These are phyloP conservation scores for Aporophyla lueneburgensis DNA, from an alignment of 2,888 invertebrate species.

Conservation along the genomic window DNA sequence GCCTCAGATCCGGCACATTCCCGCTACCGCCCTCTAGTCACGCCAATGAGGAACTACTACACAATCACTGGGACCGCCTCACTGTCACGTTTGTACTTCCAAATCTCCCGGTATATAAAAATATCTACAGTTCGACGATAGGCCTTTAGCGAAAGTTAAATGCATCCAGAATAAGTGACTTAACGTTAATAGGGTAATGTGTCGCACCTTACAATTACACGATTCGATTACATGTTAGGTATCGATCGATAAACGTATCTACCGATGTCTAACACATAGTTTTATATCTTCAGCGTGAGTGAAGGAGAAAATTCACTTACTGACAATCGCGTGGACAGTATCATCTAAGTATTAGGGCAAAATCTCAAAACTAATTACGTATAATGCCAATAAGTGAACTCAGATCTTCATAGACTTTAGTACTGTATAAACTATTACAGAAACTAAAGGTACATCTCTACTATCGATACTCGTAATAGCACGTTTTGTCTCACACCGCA, in stretches of 20 bases:
- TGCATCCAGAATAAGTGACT: slow-evolving; percentile 74
- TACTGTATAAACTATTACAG: slow-evolving; percentile 65
- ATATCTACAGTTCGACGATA: slow-evolving; percentile 81
- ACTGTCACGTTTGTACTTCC: slow-evolving; percentile 77
- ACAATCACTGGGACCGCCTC: slow-evolving; percentile 62
- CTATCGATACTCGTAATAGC: slow-evolving; percentile 63
- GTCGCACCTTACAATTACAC: slow-evolving; percentile 61
- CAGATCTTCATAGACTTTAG: slow-evolving; percentile 50
- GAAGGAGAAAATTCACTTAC: slow-evolving; percentile 48
- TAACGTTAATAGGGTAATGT: slow-evolving; percentile 64
- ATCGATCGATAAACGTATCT: slow-evolving; percentile 55
- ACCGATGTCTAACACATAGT: slow-evolving; percentile 53
- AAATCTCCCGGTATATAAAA: slow-evolving; percentile 72
- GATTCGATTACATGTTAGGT: slow-evolving; percentile 57
- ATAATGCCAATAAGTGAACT: slow-evolving; percentile 52
- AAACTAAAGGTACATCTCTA: slow-evolving; percentile 61
- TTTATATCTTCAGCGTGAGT: slow-evolving; percentile 45
- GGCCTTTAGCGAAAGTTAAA: slow-evolving; percentile 86
- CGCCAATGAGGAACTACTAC: slow-evolving; percentile 58
- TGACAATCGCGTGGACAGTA: slow-evolving; percentile 40
- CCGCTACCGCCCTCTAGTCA: slow-evolving; percentile 56
- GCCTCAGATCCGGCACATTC: slow-evolving; percentile 21
- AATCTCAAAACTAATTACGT: slow-evolving; percentile 50
- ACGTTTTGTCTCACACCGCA: slow-evolving; percentile 58
- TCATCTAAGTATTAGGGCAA: slow-evolving; percentile 48